phyloP scores from a whole-genome alignment of 2,888 invertebrate genomes.

The Amphipoea lucens region DNA sequence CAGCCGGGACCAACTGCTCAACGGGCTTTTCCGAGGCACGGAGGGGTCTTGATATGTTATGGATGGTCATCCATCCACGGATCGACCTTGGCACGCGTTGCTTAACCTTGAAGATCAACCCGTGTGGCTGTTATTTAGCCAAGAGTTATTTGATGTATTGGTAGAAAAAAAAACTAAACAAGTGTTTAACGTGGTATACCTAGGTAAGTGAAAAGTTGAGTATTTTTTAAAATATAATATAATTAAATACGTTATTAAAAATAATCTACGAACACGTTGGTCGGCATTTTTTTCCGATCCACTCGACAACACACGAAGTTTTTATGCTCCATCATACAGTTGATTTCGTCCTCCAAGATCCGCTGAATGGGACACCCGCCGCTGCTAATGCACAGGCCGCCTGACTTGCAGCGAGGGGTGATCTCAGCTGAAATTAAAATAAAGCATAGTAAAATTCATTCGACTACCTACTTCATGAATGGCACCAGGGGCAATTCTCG shows the following conservation, averaged over 20 bases:
- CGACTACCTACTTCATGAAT: background rate
- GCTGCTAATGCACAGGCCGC: conserved; percentile 72
- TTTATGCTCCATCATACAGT: conserved; percentile 62
- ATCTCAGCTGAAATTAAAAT: conserved; percentile 57
- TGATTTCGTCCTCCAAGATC: conserved; percentile 59
- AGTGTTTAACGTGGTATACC: background rate
- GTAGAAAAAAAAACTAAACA: background rate
- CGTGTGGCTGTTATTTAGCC: background rate
- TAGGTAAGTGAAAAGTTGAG: background rate
- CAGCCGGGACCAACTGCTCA: background rate
- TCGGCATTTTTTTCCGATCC: conserved; percentile 62
- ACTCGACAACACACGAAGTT: conserved; percentile 73
- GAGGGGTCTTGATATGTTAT: background rate
- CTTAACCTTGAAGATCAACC: background rate
- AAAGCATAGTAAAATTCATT: background rate
- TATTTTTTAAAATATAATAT: background rate
- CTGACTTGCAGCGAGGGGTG: conserved; percentile 57
- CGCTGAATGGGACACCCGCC: conserved; percentile 68
- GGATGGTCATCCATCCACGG: background rate
- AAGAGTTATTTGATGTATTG: background rate
- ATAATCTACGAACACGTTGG: conserved; percentile 66
- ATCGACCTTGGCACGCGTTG: background rate
- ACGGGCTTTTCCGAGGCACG: background rate
- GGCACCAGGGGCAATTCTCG: too few species aligned
- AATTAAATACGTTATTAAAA: background rate